Evolutionary conservation across 2,888 invertebrate genomes (phyloP).

Genomic region (Endotricha flammealis): DNA sequence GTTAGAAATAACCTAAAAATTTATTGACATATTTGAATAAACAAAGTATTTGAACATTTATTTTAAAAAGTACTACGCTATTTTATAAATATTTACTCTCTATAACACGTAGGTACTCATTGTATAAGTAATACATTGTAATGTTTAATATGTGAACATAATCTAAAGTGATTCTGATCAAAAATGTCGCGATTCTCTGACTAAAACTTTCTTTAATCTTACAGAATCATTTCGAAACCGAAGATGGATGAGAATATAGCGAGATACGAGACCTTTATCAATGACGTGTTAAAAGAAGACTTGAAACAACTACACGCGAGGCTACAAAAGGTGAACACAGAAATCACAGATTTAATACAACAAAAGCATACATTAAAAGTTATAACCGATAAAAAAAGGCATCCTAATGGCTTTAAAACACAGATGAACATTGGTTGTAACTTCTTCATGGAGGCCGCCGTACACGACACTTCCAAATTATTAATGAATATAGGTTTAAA

Average conservation of each 20-base stretch:
- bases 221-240: constrained; percentile 34
- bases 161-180: no score
- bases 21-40: no score
- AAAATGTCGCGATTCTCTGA: no score
- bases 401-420: constrained; percentile 64
- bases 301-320: constrained; percentile 78
- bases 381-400: constrained; percentile 72
- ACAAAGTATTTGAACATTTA: no score
- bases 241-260: constrained; percentile 39
- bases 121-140: no score
- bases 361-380: constrained; percentile 84
- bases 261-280: constrained; percentile 85
- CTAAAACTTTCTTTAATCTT: no score
- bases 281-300: constrained; percentile 86
- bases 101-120: no score
- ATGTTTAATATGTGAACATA: no score
- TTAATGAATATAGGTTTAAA: constrained; percentile 87
- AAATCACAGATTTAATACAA: constrained; percentile 85
- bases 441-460: constrained; percentile 88
- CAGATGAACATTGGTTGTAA: constrained; percentile 89
- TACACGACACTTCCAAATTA: constrained; percentile 81
- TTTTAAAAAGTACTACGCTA: no score
- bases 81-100: no score
- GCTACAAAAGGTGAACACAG: constrained; percentile 80
- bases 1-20: no score